Evolutionary conservation across 2,888 invertebrate species (phyloP).

Genomic region (Cataglyphis rosenhaueri): DNA sequence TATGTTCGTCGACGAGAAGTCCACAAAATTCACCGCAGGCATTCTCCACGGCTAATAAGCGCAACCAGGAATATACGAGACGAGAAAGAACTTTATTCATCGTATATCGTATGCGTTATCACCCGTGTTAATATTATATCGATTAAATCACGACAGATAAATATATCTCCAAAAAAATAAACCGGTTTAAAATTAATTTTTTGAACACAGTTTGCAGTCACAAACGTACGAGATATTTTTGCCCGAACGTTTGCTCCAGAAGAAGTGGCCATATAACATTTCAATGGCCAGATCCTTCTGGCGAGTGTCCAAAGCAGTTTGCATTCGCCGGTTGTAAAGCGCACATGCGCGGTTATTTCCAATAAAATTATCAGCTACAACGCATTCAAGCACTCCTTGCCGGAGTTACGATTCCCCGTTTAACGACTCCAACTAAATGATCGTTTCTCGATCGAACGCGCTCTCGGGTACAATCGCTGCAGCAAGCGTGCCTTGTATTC

Average conservation of each 20-base stretch:
- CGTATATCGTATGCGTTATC: background rate
- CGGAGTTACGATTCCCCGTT: conserved; percentile 34
- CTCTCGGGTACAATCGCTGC: background rate
- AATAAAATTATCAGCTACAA: conserved; percentile 76
- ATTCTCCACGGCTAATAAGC: background rate
- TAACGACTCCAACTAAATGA: conserved; percentile 32
- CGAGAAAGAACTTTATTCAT: conserved; percentile 13
- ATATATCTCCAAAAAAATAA: background rate
- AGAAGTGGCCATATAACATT: conserved; percentile 74
- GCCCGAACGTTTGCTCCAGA: conserved; percentile 34
- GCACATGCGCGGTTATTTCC: conserved; percentile 72
- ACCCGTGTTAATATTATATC: background rate
- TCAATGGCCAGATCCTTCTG: conserved; percentile 77
- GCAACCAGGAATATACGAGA: background rate
- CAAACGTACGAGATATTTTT: conserved; percentile 17
- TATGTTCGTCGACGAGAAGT: background rate
- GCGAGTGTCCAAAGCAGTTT: conserved; percentile 79
- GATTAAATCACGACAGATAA: conserved; percentile 1
- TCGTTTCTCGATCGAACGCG: conserved; percentile 32
- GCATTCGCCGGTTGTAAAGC: conserved; percentile 75
- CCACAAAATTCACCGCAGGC: background rate
- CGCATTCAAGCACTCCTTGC: background rate
- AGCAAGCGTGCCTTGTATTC: conserved; percentile 2
- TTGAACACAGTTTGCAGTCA: conserved; percentile 10
- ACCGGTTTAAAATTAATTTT: conserved; percentile 51